Evolutionary conservation across 1,140 invertebrate species (phyloP).

Genomic region (Nautilus pompilius): DNA sequence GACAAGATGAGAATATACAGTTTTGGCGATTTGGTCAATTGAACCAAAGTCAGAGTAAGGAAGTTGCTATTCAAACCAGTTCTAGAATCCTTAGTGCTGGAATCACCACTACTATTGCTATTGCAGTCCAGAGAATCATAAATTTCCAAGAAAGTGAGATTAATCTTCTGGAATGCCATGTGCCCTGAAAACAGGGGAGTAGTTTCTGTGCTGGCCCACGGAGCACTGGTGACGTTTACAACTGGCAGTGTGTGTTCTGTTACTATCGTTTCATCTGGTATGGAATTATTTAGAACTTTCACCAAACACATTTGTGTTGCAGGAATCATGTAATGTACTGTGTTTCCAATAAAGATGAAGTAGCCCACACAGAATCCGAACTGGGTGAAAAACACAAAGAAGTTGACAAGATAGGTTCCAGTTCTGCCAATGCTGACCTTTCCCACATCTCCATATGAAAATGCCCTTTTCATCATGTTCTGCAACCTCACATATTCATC

Average conservation of each 20-base stretch:
- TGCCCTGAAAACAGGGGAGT: no score
- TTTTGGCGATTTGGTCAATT: slow-evolving; percentile 22
- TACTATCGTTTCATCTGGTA: slow-evolving; percentile 7
- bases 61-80: no score
- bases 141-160: no score
- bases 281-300: slow-evolving; percentile 7
- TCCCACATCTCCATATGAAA: slow-evolving; percentile 50
- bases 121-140: no score
- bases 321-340: slow-evolving; percentile 40
- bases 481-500: slow-evolving; percentile 3
- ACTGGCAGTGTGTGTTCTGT: not conserved
- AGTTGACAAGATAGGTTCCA: slow-evolving; percentile 40
- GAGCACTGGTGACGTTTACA: not conserved
- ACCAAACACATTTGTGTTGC: slow-evolving; percentile 4
- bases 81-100: slow-evolving; percentile 3
- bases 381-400: slow-evolving; percentile 45
- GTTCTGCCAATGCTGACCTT: slow-evolving; percentile 31
- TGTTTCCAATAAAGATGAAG: slow-evolving; percentile 52
- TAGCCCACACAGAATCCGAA: slow-evolving; percentile 49
- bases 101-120: slow-evolving; percentile 4
- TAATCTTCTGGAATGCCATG: no score
- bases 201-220: no score
- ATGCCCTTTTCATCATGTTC: slow-evolving; percentile 17
- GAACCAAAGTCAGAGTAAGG: no score
- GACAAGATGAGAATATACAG: slow-evolving; percentile 35